phyloP scores from a whole-genome alignment of 1,140 invertebrate genomes.

The Temnothorax curvispinosus region DNA sequence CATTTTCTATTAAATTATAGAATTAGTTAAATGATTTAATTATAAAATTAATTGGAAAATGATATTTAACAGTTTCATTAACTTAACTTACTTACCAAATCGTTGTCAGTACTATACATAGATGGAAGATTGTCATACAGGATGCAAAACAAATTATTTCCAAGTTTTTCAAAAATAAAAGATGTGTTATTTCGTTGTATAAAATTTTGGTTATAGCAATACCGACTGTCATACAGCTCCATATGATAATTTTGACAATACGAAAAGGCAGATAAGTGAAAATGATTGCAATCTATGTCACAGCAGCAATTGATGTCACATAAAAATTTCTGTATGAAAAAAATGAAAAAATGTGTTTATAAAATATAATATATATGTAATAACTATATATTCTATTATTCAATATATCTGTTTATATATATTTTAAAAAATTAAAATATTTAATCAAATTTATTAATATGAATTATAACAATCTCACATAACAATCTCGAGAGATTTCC shows the following conservation, averaged over 20 bases:
- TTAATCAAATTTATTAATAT: not conserved
- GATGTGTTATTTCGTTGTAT: constrained; percentile 82
- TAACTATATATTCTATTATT: constrained; percentile 30
- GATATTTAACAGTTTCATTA: not conserved
- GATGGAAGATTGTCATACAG: constrained; percentile 84
- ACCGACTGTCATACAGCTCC: constrained; percentile 82
- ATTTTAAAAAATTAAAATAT: not conserved
- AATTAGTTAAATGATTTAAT: no score
- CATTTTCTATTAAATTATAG: no score
- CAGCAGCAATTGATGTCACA: constrained; percentile 85
- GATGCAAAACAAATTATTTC: constrained; percentile 84
- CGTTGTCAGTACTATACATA: constrained; percentile 75
- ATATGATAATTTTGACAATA: constrained; percentile 76
- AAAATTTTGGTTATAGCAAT: constrained; percentile 83
- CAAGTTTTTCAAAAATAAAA: constrained; percentile 81
- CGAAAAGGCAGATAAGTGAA: constrained; percentile 80
- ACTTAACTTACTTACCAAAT: constrained; percentile 74
- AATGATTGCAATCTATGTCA: constrained; percentile 81
- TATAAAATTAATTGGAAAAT: no score
- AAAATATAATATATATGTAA: constrained; percentile 1
- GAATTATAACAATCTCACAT: no score
- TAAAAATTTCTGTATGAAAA: constrained; percentile 67
- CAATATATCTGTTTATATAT: not conserved
- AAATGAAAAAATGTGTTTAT: constrained; percentile 11
- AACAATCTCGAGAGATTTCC: no score